Conservation (phyloP, 2,888 invertebrate species). For the Lysandra bellargus region DNA sequence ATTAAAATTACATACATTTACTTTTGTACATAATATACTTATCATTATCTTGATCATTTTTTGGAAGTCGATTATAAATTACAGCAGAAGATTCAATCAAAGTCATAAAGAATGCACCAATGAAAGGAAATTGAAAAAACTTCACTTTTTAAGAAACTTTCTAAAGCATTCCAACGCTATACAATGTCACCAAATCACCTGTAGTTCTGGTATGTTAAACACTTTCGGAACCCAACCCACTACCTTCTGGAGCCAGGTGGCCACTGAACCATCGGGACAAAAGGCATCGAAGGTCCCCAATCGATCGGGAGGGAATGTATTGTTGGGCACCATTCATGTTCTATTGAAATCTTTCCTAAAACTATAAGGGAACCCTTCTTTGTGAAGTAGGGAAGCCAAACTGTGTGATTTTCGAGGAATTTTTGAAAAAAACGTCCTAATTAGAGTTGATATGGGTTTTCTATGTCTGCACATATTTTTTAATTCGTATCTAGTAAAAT, state of each 20-base stretch:
- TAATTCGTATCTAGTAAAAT: not conserved
- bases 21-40: too few relatives aligned
- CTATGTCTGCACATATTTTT: not conserved
- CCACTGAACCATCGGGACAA: conserved; percentile 15
- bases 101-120: not conserved
- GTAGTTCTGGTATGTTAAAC: conserved; percentile 21
- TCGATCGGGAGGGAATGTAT: conserved; percentile 25
- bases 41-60: too few relatives aligned
- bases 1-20: too few relatives aligned
- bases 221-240: conserved; percentile 12
- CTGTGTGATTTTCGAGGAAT: not conserved
- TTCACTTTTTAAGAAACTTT: not conserved
- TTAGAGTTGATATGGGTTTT: too few relatives aligned
- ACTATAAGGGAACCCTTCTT: conserved; percentile 30
- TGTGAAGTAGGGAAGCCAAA: conserved; percentile 15
- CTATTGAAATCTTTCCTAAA: conserved; percentile 33
- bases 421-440: not conserved
- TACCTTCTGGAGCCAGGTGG: conserved; percentile 23
- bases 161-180: not conserved
- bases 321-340: conserved; percentile 30
- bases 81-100: not conserved
- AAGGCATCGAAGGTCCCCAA: conserved; percentile 12
- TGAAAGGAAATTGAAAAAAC: not conserved
- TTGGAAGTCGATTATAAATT: not conserved
- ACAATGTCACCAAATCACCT: conserved; percentile 25